These are phyloP conservation scores for Melanotus villosus DNA, from an alignment of 2,888 invertebrate species.

Conservation along the genomic window DNA sequence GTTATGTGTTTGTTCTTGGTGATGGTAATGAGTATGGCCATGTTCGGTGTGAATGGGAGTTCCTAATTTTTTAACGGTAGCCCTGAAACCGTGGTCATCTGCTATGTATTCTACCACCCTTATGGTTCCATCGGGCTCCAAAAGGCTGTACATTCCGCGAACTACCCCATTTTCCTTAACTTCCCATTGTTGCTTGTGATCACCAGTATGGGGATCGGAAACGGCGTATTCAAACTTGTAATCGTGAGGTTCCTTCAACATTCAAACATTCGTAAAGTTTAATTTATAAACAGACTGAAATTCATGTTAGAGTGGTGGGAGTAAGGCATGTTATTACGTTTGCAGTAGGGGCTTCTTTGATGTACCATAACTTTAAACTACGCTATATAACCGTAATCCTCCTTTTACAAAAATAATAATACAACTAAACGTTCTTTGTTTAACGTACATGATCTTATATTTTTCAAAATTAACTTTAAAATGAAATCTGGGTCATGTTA, in stretches of 20 bases:
- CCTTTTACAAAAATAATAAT: no score
- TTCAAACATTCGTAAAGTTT: no score
- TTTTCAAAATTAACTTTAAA: no score
- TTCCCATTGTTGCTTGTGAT: constrained; percentile 59
- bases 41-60: neutral
- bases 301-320: no score
- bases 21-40: neutral
- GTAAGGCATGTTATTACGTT: no score
- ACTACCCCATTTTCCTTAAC: constrained; percentile 56
- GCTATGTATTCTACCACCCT: constrained; percentile 58
- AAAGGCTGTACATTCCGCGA: constrained; percentile 56
- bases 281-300: no score
- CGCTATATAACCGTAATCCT: no score
- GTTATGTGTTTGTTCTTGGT: neutral
- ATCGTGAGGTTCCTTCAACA: constrained; percentile 46
- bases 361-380: no score
- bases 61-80: constrained; percentile 52
- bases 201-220: constrained; percentile 58
- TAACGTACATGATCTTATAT: no score
- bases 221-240: constrained; percentile 60
- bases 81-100: constrained; percentile 56
- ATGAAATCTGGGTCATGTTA: no score
- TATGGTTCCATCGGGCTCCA: constrained; percentile 60
- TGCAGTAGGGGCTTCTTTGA: no score
- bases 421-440: no score